Evolutionary conservation across 2,888 invertebrate genomes (phyloP), one percentile per base, ranked within the genome.

Genomic region (Antheraea assamensis): DNA sequence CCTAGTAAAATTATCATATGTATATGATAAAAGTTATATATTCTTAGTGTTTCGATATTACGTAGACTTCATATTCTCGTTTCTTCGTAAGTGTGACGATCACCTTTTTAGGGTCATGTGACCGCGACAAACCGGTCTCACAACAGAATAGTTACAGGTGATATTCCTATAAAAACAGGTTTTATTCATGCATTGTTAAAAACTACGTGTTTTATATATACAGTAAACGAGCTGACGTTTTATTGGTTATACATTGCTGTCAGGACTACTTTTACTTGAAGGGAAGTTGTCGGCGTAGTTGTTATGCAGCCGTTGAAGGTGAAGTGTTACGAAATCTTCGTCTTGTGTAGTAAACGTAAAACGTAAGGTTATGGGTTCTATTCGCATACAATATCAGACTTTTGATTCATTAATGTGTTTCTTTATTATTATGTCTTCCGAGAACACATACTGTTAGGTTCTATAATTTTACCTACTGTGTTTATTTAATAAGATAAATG

Each of bases 131-230:
- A 91, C 91, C 89, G 90, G 92, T 92, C 86, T 78, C 76, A 35
- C 79, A 80, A 82, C 85, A 85, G 84, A 84, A 87, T 85, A 86
- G 86, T 85, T 83, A 89, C 92, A 92, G 91, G 92, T 92, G 92
- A 88, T 42, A 42, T 88, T 86, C 86, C 83, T 84, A 82, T 82
- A 84, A 81, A 83, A 91, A 92, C 92, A 86, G 91, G 92, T 92
- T 85, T 86, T 81, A 78, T 83, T 82, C 78, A 77, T 77, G 84
- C 86, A 88, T 88, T 88, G 85, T 90, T 87, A 82, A 82, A 87
- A 86, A 87, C 82, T 80, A 79, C 83, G 80, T 82, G 74, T 27
- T n/a, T 80, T 30, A 78, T 77, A 80, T 82, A 78, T 79, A 76
- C 81, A 80, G 81, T 80, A 78, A 85, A 82, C 80, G 78, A 79